A percentile compares a stretch with the other conserved stretches of the same genome.
phyloP scores from a whole-genome alignment of 1,140 invertebrate species.

The Procambarus virginalis region DNA sequence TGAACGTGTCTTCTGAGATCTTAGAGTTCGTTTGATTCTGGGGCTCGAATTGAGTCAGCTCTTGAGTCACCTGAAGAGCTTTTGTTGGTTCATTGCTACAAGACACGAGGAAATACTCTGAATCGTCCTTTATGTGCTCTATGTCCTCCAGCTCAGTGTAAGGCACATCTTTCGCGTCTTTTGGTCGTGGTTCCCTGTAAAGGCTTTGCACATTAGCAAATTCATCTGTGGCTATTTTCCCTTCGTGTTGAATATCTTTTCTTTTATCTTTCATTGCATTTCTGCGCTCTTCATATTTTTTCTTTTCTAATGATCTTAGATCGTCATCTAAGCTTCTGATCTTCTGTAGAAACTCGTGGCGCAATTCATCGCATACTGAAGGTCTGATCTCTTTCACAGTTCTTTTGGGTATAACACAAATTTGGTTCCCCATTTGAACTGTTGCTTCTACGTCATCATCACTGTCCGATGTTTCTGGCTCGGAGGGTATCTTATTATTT shows the following conservation, averaged over 20 bases:
- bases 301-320: not conserved
- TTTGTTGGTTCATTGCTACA: not conserved
- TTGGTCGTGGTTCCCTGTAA: not conserved
- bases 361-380: not conserved
- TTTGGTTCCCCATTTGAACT: not conserved
- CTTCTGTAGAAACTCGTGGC: slow-evolving; percentile 36
- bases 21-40: not conserved
- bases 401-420: not conserved
- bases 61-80: not conserved
- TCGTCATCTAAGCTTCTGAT: not conserved
- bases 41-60: not conserved
- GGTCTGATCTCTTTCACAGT: not conserved
- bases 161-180: not conserved
- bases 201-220: not conserved
- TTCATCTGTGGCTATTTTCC: not conserved
- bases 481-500: not conserved
- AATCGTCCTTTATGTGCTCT: not conserved
- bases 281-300: not conserved
- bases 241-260: not conserved
- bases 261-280: no score
- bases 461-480: not conserved
- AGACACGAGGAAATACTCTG: not conserved
- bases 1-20: not conserved
- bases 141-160: slow-evolving; percentile 17
- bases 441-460: not conserved